These are phyloP conservation scores for Stichodactyla mertensii DNA, from an alignment of 64 coral and sea anemone species.

Conservation along the genomic window DNA sequence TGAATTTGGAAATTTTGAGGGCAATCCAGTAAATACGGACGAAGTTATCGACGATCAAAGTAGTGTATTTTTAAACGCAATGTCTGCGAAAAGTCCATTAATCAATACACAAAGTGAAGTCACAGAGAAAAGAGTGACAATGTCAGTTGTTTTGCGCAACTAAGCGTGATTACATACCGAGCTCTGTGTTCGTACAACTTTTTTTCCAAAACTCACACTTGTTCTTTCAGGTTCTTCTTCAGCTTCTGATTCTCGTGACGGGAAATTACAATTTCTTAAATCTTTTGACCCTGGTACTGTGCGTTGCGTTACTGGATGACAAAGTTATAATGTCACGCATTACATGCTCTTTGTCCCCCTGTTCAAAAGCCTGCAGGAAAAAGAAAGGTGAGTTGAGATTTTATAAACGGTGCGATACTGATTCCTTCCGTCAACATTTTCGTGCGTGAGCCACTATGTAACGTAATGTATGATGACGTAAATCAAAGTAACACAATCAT, in stretches of 20 bases:
- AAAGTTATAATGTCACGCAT: constrained; percentile 43
- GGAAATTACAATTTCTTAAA: constrained; percentile 99
- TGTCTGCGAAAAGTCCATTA: too few species aligned
- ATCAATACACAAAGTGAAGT: too few species aligned
- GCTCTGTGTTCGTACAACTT: too few species aligned
- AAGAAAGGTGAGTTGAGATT: constrained; percentile 33
- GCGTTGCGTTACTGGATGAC: constrained; percentile 84
- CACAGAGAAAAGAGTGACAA: too few species aligned
- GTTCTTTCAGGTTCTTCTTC: constrained; percentile 68
- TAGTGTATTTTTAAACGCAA: too few species aligned
- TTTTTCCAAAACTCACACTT: neutral
- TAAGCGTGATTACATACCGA: too few species aligned
- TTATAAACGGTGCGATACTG: too few species aligned
- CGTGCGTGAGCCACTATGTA: neutral
- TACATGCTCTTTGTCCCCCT: constrained; percentile 47
- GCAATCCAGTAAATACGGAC: too few species aligned
- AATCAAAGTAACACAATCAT: too few species aligned
- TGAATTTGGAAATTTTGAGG: too few species aligned
- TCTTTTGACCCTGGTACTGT: constrained; percentile 83
- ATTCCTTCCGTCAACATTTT: neutral
- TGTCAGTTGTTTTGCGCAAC: too few species aligned
- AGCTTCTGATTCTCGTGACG: constrained; percentile 85
- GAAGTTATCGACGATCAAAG: too few species aligned
- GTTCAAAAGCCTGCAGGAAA: constrained; percentile 32
- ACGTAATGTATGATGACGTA: neutral